Percentiles rank a stretch among this genome's conserved stretches.
Evolutionary conservation across 2,888 invertebrate species (phyloP).

Genomic region (Cephus runcator): DNA sequence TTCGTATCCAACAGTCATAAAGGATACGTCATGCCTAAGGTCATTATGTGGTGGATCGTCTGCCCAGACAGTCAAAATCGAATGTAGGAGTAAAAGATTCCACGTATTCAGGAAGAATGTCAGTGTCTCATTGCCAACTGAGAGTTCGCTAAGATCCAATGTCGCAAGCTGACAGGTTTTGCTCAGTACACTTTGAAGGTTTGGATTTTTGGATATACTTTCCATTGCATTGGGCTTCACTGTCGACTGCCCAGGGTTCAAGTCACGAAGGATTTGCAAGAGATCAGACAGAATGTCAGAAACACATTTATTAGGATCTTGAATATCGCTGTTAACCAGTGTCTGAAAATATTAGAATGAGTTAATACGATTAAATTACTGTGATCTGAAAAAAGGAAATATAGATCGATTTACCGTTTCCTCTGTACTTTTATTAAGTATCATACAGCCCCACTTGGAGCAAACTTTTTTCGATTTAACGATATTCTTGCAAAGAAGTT

Average conservation of each 20-base stretch:
- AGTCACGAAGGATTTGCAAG: conserved; percentile 31
- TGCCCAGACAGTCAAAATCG: conserved; percentile 50
- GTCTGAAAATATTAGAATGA: neutral
- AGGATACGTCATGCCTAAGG: conserved; percentile 45
- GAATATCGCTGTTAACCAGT: neutral
- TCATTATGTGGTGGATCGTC: conserved; percentile 40
- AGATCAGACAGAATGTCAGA: conserved; percentile 50
- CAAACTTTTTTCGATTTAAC: conserved; percentile 34
- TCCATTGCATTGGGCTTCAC: conserved; percentile 28
- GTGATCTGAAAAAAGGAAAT: conserved; percentile 11
- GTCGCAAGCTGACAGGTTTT: conserved; percentile 46
- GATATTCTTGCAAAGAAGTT: conserved; percentile 67
- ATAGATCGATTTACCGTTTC: conserved; percentile 54
- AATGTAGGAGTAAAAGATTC: conserved; percentile 62
- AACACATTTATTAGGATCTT: conserved; percentile 53
- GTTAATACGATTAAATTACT: neutral
- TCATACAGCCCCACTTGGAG: conserved; percentile 43
- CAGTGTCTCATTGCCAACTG: conserved; percentile 56
- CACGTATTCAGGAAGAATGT: conserved; percentile 59
- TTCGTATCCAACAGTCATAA: conserved; percentile 55
- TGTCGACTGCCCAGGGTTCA: conserved; percentile 22
- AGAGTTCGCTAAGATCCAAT: conserved; percentile 55
- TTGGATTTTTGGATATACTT: conserved; percentile 29
- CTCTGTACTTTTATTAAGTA: conserved; percentile 63
- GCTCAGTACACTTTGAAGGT: conserved; percentile 42